Base-by-base conservation (phyloP, 2,113 vertebrate genomes). In the Petrocephalus zakoni region DNA sequence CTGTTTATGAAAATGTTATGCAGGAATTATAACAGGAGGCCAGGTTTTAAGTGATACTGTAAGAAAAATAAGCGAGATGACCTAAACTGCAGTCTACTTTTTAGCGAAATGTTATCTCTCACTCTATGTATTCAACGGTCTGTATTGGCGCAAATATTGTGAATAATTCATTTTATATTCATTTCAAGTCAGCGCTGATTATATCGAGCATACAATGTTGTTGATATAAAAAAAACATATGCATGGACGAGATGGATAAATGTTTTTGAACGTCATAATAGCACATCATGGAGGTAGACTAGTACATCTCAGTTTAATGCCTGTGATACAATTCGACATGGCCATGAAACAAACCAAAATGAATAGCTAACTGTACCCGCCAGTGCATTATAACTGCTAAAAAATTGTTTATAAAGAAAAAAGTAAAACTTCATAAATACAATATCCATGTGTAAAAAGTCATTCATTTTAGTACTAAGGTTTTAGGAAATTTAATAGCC, bases 1-100 rank as follows among this genome's bases (percentile, higher is more conserved):
- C 72, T 78, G 72, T 78, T 78, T 78, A 78, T 78, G 72, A 78
- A 78, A 42, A 78, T 78, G 72, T 78, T 78, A 78, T 78, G 72
- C 29, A 78, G 72, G 72, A 78, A 78, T 78, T 78, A 34, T 78
- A 78, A 78, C 72, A 78, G 19, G 72, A 78, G 17, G 72, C 34
- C 15, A 19, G 72, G 72, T 37, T 34, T 78, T 78, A 78, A 78
- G 72, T 78, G 72, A 78, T 78, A 78, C 72, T 78, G 15, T 19
- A 78, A 78, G 72, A 15, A 78, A 78, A 78, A 78, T 78, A 37
- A 42, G 72, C 15, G 34, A 42, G 72, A 78, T 42, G 72, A 13
- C 72, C 72, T 78, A 42, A 15, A 78, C 72, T 19, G 34, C 68
- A 78, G 29, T 42, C 34, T 78, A 78, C 72, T 42, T 78, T 78